Conservation (phyloP, 1,140 invertebrate species). For the Pogonus chalceus region DNA sequence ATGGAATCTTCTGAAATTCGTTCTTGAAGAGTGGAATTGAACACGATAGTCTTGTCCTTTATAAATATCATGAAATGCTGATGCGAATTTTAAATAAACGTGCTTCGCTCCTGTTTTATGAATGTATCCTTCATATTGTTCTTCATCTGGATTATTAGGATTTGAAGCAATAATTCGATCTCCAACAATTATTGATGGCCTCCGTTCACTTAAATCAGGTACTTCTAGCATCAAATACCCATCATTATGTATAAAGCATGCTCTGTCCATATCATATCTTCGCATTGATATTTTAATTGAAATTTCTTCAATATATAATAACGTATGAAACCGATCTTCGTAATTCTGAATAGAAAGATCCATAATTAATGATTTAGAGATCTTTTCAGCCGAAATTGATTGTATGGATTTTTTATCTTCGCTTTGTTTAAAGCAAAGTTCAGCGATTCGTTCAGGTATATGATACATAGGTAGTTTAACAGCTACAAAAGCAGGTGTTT, state of each 20-base stretch:
- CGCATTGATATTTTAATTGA: conserved; percentile 50
- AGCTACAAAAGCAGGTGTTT: conserved; percentile 44
- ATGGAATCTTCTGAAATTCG: conserved; percentile 22
- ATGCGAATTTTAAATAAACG: conserved; percentile 29
- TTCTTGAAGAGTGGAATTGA: conserved; percentile 18
- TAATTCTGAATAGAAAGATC: conserved; percentile 46
- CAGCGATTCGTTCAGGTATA: conserved; percentile 47
- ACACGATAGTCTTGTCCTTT: conserved; percentile 30
- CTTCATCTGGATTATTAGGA: conserved; percentile 27
- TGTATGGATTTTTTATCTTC: neutral
- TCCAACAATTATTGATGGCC: conserved; percentile 73
- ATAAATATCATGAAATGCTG: conserved; percentile 28
- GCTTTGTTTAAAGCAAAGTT: conserved; percentile 25
- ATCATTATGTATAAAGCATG: conserved; percentile 47
- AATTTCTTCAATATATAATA: conserved; percentile 74
- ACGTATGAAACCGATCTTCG: conserved; percentile 50
- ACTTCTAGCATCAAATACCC: conserved; percentile 67
- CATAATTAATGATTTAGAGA: conserved; percentile 40
- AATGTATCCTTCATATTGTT: conserved; percentile 26
- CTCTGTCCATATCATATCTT: conserved; percentile 57
- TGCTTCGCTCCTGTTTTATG: conserved; percentile 28
- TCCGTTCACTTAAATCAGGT: conserved; percentile 67
- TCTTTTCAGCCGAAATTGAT: conserved; percentile 30
- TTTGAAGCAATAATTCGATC: conserved; percentile 58
- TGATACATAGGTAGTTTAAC: conserved; percentile 39